Evolutionary conservation across 2,888 invertebrate genomes (phyloP).

Genomic region (Cylloceria caligata): DNA sequence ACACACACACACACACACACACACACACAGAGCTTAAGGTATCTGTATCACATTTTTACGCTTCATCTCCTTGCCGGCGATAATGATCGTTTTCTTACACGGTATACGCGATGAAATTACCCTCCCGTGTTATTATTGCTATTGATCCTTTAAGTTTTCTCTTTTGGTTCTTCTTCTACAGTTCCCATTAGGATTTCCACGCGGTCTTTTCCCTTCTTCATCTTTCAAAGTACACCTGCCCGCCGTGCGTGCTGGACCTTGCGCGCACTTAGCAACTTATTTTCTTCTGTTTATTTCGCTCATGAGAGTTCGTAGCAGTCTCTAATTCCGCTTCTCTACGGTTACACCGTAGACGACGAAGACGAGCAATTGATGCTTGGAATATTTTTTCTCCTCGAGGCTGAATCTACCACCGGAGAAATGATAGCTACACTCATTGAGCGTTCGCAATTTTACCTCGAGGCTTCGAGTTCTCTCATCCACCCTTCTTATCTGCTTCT

Average conservation of each 20-base stretch:
- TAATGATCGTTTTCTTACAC: constrained; percentile 44
- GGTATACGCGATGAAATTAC: constrained; percentile 44
- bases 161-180: constrained; percentile 10
- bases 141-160: constrained; percentile 41
- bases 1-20: no score
- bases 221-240: no score
- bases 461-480: constrained; percentile 44
- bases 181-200: constrained; percentile 49
- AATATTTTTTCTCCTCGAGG: constrained; percentile 4
- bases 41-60: background rate
- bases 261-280: constrained; percentile 62
- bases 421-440: constrained; percentile 54
- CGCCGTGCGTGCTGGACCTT: constrained; percentile 55
- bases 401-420: constrained; percentile 43
- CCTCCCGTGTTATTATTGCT: constrained; percentile 41
- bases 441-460: constrained; percentile 56
- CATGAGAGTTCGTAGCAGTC: constrained; percentile 45
- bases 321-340: constrained; percentile 54
- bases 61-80: background rate
- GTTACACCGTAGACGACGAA: constrained; percentile 46
- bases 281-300: constrained; percentile 61
- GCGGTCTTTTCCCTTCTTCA: background rate
- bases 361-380: constrained; percentile 44
- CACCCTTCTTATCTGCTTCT: constrained; percentile 66
- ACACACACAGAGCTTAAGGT: no score